phyloP scores from a whole-genome alignment of 1,140 invertebrate genomes.

The Nebria ingens region DNA sequence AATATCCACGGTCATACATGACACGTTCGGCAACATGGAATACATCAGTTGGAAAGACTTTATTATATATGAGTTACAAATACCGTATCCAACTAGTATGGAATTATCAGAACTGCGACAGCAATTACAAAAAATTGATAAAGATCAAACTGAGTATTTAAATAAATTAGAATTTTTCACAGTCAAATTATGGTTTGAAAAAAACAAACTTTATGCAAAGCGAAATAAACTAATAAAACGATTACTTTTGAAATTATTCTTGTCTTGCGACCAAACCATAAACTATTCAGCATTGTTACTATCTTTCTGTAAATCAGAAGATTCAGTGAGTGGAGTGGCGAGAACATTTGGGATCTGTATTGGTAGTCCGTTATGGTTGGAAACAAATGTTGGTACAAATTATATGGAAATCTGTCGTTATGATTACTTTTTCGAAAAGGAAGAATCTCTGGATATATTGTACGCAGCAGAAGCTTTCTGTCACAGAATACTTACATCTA shows the following conservation, averaged over 20 bases:
- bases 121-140: slow-evolving; percentile 36
- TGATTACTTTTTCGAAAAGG: too few relatives aligned
- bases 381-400: slow-evolving; percentile 35
- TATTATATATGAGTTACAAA: slow-evolving; percentile 42
- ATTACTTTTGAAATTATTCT: too few relatives aligned
- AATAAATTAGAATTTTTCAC: slow-evolving; percentile 21
- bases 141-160: slow-evolving; percentile 31
- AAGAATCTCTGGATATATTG: too few relatives aligned
- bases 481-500: too few relatives aligned
- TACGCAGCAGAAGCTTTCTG: too few relatives aligned
- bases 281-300: slow-evolving; percentile 49
- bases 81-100: slow-evolving; percentile 38
- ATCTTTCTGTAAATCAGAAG: slow-evolving; percentile 44
- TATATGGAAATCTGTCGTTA: slow-evolving; percentile 5
- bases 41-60: slow-evolving; percentile 52
- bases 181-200: slow-evolving; percentile 45
- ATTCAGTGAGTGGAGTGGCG: slow-evolving; percentile 41
- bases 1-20: slow-evolving; percentile 35
- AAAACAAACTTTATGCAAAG: slow-evolving; percentile 7
- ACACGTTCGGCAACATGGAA: slow-evolving; percentile 38
- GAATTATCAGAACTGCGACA: slow-evolving; percentile 39
- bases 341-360: slow-evolving; percentile 42
- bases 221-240: too few relatives aligned
- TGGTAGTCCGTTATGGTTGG: slow-evolving; percentile 40
- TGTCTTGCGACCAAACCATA: slow-evolving; percentile 33